Percentiles rank a stretch among this genome's conserved stretches.
phyloP scores from a whole-genome alignment of 2,888 invertebrate species.

The Archips crataeganus region DNA sequence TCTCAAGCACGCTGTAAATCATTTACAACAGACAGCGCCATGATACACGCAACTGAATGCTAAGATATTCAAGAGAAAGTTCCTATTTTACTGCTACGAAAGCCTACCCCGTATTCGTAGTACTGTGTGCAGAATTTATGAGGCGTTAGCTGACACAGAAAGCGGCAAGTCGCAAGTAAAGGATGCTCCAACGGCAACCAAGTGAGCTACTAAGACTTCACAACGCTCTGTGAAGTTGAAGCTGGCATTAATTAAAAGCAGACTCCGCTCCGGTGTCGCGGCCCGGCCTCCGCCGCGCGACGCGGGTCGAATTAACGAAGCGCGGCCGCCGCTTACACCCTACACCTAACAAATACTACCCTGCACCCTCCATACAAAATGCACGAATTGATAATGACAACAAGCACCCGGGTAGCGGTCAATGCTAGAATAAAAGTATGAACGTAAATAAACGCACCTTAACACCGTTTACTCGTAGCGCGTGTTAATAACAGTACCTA shows the following conservation, averaged over 20 bases:
- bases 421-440: neutral
- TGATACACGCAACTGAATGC: constrained; percentile 2
- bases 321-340: constrained; percentile 7
- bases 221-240: constrained; percentile 34
- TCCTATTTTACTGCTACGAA: constrained; percentile 14
- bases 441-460: neutral
- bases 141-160: constrained; percentile 23
- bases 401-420: constrained; percentile 46
- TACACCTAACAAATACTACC: constrained; percentile 6
- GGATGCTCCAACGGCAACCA: constrained; percentile 32
- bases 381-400: constrained; percentile 48
- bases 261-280: constrained; percentile 27
- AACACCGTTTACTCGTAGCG: neutral
- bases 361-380: constrained; percentile 20
- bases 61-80: constrained; percentile 5
- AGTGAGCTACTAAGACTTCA: constrained; percentile 37
- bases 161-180: constrained; percentile 27
- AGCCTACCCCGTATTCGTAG: neutral
- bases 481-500: neutral
- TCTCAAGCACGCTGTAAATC: neutral
- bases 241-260: constrained; percentile 37
- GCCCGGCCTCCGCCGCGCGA: constrained; percentile 12
- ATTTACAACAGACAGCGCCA: constrained; percentile 12
- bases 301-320: constrained; percentile 29
- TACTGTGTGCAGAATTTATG: constrained; percentile 19